These are phyloP conservation scores for Cryptoblepharus egeriae DNA, from an alignment of 2,797 vertebrate species.

Conservation along the genomic window DNA sequence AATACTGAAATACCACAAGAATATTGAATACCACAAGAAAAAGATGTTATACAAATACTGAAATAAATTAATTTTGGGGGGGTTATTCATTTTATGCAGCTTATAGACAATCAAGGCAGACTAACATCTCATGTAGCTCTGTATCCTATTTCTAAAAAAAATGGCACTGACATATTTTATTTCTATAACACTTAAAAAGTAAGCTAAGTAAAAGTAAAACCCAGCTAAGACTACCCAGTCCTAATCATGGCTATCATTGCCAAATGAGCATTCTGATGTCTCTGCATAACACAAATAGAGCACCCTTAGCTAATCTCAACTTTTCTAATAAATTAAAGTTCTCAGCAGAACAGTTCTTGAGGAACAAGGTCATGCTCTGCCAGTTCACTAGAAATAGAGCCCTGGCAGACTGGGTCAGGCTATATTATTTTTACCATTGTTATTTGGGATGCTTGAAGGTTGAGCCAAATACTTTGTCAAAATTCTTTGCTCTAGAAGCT, in stretches of 20 bases:
- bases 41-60: too few species aligned
- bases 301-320: neutral
- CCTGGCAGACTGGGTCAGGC: neutral
- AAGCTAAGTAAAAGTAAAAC: too few species aligned
- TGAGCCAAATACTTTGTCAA: conserved; percentile 1
- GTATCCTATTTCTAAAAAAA: neutral
- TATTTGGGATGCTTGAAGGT: neutral
- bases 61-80: too few species aligned
- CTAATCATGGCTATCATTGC: too few species aligned
- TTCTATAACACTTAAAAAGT: neutral
- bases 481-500: neutral
- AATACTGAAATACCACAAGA: too few species aligned
- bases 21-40: too few species aligned
- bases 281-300: too few species aligned
- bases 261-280: too few species aligned
- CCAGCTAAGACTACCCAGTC: too few species aligned
- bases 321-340: neutral
- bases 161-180: neutral
- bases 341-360: neutral
- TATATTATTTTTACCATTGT: neutral
- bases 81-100: too few species aligned
- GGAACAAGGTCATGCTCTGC: neutral
- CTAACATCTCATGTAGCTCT: neutral
- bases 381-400: neutral
- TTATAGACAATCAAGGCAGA: too few species aligned